A percentile compares a stretch with the other conserved stretches of the same genome.
phyloP scores from a whole-genome alignment of 2,797 vertebrate species.

The Sarcophilus harrisii region DNA sequence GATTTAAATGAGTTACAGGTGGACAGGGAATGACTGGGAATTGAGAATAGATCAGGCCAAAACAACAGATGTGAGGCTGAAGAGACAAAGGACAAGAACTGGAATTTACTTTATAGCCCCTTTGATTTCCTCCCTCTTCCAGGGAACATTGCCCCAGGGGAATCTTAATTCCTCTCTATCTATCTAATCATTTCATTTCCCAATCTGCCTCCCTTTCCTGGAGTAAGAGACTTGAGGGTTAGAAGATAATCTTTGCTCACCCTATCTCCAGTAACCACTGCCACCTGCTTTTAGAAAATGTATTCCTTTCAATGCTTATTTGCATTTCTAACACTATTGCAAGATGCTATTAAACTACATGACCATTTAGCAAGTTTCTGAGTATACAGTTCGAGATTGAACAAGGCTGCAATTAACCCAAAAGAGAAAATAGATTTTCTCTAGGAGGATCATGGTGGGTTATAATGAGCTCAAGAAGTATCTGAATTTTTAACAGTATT shows the following conservation, averaged over 20 bases:
- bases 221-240: not conserved
- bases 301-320: not conserved
- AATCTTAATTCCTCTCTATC: not conserved
- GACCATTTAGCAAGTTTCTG: not conserved
- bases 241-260: not conserved
- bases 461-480: not conserved
- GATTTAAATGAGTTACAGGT: not conserved
- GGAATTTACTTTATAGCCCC: not conserved
- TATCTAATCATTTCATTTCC: not conserved
- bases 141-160: not conserved
- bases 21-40: not conserved
- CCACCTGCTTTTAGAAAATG: not conserved
- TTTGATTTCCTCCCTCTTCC: not conserved
- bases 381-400: not conserved
- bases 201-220: not conserved
- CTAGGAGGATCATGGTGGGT: not conserved
- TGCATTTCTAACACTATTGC: not conserved
- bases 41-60: not conserved
- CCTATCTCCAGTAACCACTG: not conserved
- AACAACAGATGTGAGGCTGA: not conserved
- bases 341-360: not conserved
- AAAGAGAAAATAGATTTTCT: constrained; percentile 3
- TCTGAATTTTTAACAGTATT: not conserved
- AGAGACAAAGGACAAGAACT: not conserved
- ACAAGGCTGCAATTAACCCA: not conserved